These are phyloP conservation scores for Sander lucioperca DNA, from an alignment of 2,113 vertebrate genomes.

Conservation along the genomic window DNA sequence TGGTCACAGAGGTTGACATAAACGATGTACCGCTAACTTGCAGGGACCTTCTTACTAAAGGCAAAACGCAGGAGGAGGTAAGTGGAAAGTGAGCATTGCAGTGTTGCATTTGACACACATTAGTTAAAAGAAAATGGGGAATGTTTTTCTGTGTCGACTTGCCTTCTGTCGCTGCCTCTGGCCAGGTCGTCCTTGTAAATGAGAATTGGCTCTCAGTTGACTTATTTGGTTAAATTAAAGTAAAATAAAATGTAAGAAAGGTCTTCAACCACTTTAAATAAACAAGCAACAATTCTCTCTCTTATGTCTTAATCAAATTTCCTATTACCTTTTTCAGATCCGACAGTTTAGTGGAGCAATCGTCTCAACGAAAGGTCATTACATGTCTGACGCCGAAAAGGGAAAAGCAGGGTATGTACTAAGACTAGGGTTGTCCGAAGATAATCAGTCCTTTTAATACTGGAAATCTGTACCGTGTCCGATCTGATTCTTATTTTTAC, in stretches of 20 bases:
- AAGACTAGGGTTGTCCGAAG: neutral
- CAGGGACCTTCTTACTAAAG: slow-evolving; percentile 94
- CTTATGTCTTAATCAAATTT: neutral
- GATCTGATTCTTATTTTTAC: neutral
- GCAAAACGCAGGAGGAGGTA: slow-evolving; percentile 96
- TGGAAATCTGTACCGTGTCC: neutral
- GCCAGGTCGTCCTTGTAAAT: too few species aligned
- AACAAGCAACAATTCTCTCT: neutral
- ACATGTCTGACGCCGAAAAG: slow-evolving; percentile 74
- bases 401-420: slow-evolving; percentile 76
- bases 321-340: slow-evolving; percentile 71
- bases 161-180: too few species aligned
- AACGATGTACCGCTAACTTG: slow-evolving; percentile 95
- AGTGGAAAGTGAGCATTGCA: neutral
- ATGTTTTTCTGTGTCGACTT: too few species aligned
- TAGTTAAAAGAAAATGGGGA: neutral
- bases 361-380: slow-evolving; percentile 84
- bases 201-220: too few species aligned
- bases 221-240: too few species aligned
- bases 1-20: slow-evolving; percentile 96
- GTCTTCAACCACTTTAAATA: neutral
- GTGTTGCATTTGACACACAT: neutral
- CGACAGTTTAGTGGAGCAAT: slow-evolving; percentile 82
- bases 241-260: neutral
- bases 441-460: neutral